Conservation (phyloP, 30 jellyfish, hydroid and myxozoan genomes). For the Chironex yamaguchii region DNA sequence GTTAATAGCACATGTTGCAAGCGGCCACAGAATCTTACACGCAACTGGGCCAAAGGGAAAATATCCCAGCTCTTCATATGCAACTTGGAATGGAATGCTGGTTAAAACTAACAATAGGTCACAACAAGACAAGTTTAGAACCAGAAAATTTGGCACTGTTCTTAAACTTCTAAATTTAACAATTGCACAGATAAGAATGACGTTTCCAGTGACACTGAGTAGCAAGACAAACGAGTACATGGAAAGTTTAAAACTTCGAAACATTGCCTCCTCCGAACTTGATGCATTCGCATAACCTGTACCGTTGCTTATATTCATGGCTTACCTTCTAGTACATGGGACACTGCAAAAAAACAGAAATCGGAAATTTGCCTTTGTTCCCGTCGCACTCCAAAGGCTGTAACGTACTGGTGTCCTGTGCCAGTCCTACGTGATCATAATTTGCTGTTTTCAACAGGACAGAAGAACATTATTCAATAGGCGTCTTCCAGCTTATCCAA, state of each 20-base stretch:
- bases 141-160: conserved; percentile 29
- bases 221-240: conserved; percentile 1
- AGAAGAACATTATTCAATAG: too few relatives aligned
- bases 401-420: too few relatives aligned
- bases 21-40: conserved; percentile 22
- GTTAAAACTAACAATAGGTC: conserved; percentile 9
- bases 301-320: too few relatives aligned
- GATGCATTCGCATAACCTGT: not conserved
- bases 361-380: too few relatives aligned
- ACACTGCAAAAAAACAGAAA: too few relatives aligned
- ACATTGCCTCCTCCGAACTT: not conserved
- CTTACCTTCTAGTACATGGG: too few relatives aligned
- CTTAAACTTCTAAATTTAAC: conserved; percentile 7
- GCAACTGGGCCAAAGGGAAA: conserved; percentile 35
- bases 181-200: conserved; percentile 40
- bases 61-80: not conserved
- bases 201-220: conserved; percentile 18
- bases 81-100: conserved; percentile 26
- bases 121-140: conserved; percentile 36
- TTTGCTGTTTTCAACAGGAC: too few relatives aligned
- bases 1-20: conserved; percentile 29
- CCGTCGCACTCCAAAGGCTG: too few relatives aligned
- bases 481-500: too few relatives aligned
- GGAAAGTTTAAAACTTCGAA: not conserved
- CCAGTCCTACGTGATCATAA: too few relatives aligned